A percentile compares a stretch with the other conserved stretches of the same genome.
Conservation (phyloP, 2,888 invertebrate genomes). For the Pyrochroa serraticornis region DNA sequence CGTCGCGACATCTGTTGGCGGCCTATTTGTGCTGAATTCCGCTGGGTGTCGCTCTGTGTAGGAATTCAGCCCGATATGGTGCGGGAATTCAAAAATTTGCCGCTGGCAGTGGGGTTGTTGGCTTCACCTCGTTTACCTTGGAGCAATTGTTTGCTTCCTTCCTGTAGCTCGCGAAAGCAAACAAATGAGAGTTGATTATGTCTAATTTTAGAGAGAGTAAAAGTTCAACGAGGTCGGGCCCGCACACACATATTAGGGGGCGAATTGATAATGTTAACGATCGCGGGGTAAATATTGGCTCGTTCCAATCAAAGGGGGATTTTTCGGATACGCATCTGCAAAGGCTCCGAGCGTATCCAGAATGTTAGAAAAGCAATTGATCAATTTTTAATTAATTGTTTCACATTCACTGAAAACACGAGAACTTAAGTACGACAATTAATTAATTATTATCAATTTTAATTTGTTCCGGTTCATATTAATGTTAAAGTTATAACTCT, state of each 20-base stretch:
- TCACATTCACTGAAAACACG: no score
- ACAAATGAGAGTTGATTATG: slow-evolving; percentile 46
- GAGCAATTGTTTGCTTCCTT: slow-evolving; percentile 47
- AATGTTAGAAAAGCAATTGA: no score
- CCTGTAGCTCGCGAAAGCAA: slow-evolving; percentile 37
- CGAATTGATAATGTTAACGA: slow-evolving; percentile 22
- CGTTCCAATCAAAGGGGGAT: slow-evolving; percentile 16
- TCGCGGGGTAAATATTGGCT: slow-evolving; percentile 22
- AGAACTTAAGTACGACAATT: no score
- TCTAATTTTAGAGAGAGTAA: slow-evolving; percentile 42
- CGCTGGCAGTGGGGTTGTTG: no score
- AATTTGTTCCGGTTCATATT: no score
- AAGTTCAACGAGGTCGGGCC: slow-evolving; percentile 40
- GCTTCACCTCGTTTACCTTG: slow-evolving; percentile 39
- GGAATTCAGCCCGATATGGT: slow-evolving; percentile 35
- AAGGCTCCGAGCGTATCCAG: neutral
- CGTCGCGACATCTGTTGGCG: slow-evolving; percentile 53
- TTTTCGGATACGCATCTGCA: slow-evolving; percentile 16
- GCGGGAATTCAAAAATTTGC: slow-evolving; percentile 14
- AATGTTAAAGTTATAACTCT: no score
- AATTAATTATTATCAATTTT: no score
- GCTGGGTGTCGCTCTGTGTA: slow-evolving; percentile 54
- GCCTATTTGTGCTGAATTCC: slow-evolving; percentile 48
- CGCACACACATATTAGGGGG: slow-evolving; percentile 9
- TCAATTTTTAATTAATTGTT: no score